Evolutionary conservation across 2,888 invertebrate genomes (phyloP), one percentile per base, ranked within the genome.

Genomic region (Diabrotica balteata): DNA sequence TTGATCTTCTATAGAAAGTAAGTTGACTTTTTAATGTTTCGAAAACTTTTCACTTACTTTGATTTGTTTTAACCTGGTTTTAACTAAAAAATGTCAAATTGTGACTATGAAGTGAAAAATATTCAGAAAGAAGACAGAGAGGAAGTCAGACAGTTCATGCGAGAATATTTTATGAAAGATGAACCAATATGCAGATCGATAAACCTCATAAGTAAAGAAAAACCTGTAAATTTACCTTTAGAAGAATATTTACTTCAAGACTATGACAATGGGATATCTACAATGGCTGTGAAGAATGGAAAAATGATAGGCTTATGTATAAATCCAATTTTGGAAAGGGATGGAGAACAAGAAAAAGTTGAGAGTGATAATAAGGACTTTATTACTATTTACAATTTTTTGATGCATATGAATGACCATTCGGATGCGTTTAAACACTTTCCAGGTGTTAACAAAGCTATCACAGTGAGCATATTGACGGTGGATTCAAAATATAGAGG

Each of bases 151-250:
- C 81, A 84, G 47, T 87, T 88, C 76, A 78, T 88, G 8, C 80
- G 84, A 72, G 86, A 87, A 69, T 90, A 89, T 80, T 92, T 92
- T 86, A 91, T 91, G 85, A 87, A 86, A 43, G 91, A 92, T 75
- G 92, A 92, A 77, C 92, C 92, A 0, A 85, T 92, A 73, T 92
- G 92, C 82, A 81, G 86, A 8, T 86, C 86, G 51, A 86, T 91
- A 44, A 84, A 88, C 66, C 82, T 91, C 2, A 84, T 91, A 69
- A 89, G 89, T 65, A 87, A 87, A 0, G 87, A 88, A 11, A 86
- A 87, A 53, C 87, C 87, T 8, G 85, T 88, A 7, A 91, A 91
- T 78, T 62, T 81, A 1, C 90, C 91, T 73, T 81, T 92, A 22
- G 91, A 91, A 73, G 86, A 87, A 0, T 91, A 89, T 79, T 89